Conservation (phyloP, 2,113 vertebrate genomes). For the Argyrosomus japonicus region DNA sequence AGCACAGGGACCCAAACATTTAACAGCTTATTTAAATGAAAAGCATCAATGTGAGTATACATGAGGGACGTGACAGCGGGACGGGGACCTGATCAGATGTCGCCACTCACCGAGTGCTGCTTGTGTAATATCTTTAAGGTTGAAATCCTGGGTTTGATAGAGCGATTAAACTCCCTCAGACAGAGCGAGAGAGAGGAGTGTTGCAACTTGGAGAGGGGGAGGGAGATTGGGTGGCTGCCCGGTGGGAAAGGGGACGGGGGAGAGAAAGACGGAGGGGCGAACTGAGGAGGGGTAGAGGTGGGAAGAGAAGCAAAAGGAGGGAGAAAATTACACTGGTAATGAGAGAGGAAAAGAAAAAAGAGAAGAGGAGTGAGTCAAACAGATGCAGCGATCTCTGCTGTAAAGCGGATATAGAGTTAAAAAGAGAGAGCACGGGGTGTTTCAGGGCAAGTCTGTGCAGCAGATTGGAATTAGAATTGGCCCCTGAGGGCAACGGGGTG, state of each 20-base stretch:
- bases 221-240: slow-evolving; percentile 50
- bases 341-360: slow-evolving; percentile 1
- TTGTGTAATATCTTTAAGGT: slow-evolving; percentile 60
- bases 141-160: slow-evolving; percentile 82
- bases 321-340: slow-evolving; percentile 18
- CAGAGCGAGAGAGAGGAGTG: slow-evolving; percentile 80
- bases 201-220: slow-evolving; percentile 79
- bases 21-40: neutral
- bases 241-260: slow-evolving; percentile 33
- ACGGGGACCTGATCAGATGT: neutral
- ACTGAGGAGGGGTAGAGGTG: slow-evolving; percentile 4
- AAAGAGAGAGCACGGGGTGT: slow-evolving; percentile 22
- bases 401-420: slow-evolving; percentile 22
- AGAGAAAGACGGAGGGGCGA: slow-evolving; percentile 30
- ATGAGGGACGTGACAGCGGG: neutral
- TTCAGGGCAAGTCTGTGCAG: slow-evolving; percentile 73
- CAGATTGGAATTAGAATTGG: slow-evolving; percentile 65
- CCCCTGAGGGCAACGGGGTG: slow-evolving; percentile 56
- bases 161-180: slow-evolving; percentile 83
- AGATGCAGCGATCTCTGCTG: slow-evolving; percentile 5
- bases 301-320: slow-evolving; percentile 1
- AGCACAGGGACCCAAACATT: neutral
- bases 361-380: slow-evolving; percentile 8
- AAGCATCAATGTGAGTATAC: neutral
- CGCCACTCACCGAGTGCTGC: slow-evolving; percentile 49